A percentile compares a stretch with the other conserved stretches of the same genome.
These are phyloP conservation scores for Calycopis cecrops DNA, from an alignment of 1,140 invertebrate species.

Conservation along the genomic window DNA sequence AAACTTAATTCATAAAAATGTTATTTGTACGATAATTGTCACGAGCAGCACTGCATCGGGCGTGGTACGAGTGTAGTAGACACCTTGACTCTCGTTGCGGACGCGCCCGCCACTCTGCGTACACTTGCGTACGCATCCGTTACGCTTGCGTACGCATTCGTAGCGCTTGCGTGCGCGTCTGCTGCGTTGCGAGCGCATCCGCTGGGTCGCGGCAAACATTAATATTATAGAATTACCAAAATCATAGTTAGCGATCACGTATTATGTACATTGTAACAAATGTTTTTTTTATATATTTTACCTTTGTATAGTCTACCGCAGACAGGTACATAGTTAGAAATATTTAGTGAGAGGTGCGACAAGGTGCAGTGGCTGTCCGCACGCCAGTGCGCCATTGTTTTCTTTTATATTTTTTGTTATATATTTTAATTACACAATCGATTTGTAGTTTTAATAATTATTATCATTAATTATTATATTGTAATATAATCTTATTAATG, in stretches of 20 bases:
- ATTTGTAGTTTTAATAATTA: slow-evolving; percentile 73
- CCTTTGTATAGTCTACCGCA: slow-evolving; percentile 69
- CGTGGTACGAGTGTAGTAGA: no score
- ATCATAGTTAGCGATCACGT: slow-evolving; percentile 69
- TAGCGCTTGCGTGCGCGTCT: background rate
- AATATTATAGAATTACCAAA: slow-evolving; percentile 71
- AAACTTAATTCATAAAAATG: slow-evolving; percentile 12
- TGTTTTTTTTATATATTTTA: slow-evolving; percentile 65
- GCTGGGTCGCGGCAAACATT: slow-evolving; percentile 18
- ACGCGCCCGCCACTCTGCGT: no score
- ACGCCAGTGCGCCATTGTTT: slow-evolving; percentile 53
- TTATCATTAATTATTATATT: slow-evolving; percentile 74
- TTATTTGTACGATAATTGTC: background rate
- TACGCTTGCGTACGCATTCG: no score
- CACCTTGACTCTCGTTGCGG: background rate
- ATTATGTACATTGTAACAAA: slow-evolving; percentile 73
- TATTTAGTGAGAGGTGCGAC: slow-evolving; percentile 54
- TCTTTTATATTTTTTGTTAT: slow-evolving; percentile 68
- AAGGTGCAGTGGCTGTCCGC: slow-evolving; percentile 38
- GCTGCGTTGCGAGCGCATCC: background rate
- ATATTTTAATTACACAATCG: slow-evolving; percentile 73
- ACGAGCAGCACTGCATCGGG: no score
- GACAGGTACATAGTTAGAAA: slow-evolving; percentile 53
- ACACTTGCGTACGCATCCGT: no score
- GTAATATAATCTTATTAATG: slow-evolving; percentile 74